These are phyloP conservation scores for Percina caprodes DNA, from an alignment of 2,113 vertebrate species.

Conservation along the genomic window DNA sequence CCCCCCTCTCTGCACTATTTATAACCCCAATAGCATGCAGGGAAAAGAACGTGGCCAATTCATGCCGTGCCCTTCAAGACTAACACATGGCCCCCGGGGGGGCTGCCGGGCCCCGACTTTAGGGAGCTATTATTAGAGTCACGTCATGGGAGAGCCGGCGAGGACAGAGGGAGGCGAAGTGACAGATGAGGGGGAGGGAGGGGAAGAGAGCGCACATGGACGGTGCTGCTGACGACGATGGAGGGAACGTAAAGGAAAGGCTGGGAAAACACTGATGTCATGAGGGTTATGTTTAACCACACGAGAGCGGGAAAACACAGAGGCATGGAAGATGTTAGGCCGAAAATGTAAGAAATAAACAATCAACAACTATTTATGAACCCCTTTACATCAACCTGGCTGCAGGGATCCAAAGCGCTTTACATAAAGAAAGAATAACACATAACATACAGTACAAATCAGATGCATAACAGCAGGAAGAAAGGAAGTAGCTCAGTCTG, in stretches of 20 bases:
- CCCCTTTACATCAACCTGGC: no score
- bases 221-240: constrained; percentile 12
- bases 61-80: constrained; percentile 80
- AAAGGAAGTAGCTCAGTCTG: no score
- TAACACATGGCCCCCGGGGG: constrained; percentile 58
- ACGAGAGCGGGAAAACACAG: background rate
- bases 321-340: no score
- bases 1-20: constrained; percentile 70
- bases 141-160: constrained; percentile 69
- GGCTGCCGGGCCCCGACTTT: constrained; percentile 68
- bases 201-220: constrained; percentile 22
- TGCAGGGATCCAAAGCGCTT: no score
- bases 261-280: constrained; percentile 5
- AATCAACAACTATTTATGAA: no score
- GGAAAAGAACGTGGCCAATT: constrained; percentile 57
- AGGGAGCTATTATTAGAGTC: constrained; percentile 80
- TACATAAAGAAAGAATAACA: no score
- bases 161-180: constrained; percentile 62
- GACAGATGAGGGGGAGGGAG: constrained; percentile 64
- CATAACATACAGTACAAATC: no score
- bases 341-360: no score
- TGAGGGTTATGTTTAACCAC: background rate
- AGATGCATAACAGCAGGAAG: no score
- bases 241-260: constrained; percentile 12
- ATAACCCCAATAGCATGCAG: constrained; percentile 61